phyloP scores from a whole-genome alignment of 1,140 invertebrate genomes.

The Camponotus vicinus region DNA sequence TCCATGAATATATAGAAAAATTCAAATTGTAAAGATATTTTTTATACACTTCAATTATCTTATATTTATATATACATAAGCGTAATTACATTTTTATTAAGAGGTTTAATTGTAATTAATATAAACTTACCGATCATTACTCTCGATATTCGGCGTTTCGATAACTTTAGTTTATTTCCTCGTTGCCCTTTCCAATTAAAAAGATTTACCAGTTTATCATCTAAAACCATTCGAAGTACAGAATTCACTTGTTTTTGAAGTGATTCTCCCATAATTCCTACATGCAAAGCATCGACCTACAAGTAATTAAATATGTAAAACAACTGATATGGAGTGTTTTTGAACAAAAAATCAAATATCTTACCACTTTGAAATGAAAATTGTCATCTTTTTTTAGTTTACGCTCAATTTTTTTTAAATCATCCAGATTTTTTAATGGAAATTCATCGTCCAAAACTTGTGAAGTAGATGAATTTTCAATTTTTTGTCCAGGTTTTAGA shows the following conservation, averaged over 20 bases:
- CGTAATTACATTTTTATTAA: not conserved
- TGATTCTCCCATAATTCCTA: too few species aligned
- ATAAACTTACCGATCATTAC: constrained; percentile 18
- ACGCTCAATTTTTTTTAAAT: too few species aligned
- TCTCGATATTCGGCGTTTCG: not conserved
- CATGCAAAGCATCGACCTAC: too few species aligned
- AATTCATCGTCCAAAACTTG: not conserved
- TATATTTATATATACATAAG: too few species aligned
- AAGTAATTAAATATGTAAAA: too few species aligned
- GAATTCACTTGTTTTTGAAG: too few species aligned
- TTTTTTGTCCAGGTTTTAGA: not conserved
- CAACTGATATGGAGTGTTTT: too few species aligned
- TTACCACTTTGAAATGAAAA: too few species aligned
- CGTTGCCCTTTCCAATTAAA: constrained; percentile 19
- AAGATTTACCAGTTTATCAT: not conserved
- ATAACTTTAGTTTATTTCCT: constrained; percentile 3
- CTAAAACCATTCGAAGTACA: not conserved
- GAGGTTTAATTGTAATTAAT: not conserved
- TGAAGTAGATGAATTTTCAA: not conserved
- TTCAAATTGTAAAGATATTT: not conserved
- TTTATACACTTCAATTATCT: not conserved
- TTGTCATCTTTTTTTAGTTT: too few species aligned
- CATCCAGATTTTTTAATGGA: too few species aligned
- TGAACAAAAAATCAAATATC: too few species aligned
- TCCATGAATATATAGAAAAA: not conserved